Conservation (phyloP, 2,797 vertebrate species). For the Rhinoraja longicauda region DNA sequence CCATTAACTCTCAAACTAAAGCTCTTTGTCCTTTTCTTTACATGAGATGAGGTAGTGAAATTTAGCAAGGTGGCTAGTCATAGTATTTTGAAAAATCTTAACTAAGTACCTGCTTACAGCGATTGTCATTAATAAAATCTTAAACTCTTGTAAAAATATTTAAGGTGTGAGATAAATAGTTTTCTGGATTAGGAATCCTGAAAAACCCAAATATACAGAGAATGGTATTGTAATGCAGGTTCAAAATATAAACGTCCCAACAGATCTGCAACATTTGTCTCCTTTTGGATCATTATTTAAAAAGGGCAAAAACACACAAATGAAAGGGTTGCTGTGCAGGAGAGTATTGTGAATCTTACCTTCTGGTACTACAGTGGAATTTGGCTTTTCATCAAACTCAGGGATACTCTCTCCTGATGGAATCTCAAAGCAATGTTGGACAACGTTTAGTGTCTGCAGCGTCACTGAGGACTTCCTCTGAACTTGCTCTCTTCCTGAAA, state of each 20-base stretch:
- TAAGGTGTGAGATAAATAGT: not conserved
- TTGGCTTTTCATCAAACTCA: conserved; percentile 60
- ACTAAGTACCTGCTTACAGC: not conserved
- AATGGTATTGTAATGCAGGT: not conserved
- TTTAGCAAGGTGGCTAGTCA: not conserved
- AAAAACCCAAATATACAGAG: not conserved
- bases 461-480: conserved; percentile 50
- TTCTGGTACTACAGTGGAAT: conserved; percentile 47
- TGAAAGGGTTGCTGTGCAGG: not conserved
- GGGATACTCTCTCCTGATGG: conserved; percentile 55
- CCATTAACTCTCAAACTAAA: not conserved
- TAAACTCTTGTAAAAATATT: not conserved
- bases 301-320: not conserved
- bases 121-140: not conserved
- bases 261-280: not conserved
- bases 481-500: conserved; percentile 42
- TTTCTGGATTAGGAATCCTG: not conserved
- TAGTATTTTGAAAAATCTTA: not conserved
- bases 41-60: not conserved
- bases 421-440: conserved; percentile 50
- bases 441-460: conserved; percentile 54
- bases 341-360: conserved; percentile 44
- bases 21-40: not conserved
- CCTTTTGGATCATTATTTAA: not conserved
- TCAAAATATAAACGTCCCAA: not conserved